A percentile compares a stretch with the other conserved stretches of the same genome.
phyloP scores from a whole-genome alignment of 2,113 vertebrate species.

The Dermatemys mawii region DNA sequence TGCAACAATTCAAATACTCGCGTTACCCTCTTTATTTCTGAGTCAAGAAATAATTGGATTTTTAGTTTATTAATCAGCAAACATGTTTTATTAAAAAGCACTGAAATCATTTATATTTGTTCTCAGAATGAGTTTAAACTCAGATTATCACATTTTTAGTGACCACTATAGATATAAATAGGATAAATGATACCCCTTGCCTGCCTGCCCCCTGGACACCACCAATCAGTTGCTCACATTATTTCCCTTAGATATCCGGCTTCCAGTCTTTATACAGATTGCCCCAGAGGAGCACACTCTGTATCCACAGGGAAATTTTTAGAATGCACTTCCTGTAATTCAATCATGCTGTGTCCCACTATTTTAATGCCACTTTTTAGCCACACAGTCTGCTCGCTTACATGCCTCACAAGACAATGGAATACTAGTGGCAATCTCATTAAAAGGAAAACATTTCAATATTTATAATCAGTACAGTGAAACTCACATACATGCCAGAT shows the following conservation, averaged over 20 bases:
- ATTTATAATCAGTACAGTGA: not conserved
- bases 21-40: not conserved
- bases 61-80: not conserved
- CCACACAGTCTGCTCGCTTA: not conserved
- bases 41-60: slow-evolving; percentile 6
- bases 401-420: not conserved
- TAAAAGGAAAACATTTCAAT: not conserved
- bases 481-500: not conserved
- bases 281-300: not conserved
- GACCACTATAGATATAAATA: not conserved
- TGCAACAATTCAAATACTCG: not conserved
- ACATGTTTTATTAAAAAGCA: not conserved
- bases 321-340: not conserved
- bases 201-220: not conserved
- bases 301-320: fast-evolving
- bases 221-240: not conserved
- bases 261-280: not conserved
- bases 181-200: not conserved
- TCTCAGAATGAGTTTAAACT: not conserved
- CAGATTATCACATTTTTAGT: not conserved
- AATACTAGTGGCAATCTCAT: not conserved
- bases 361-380: fast-evolving
- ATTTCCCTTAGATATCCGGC: not conserved
- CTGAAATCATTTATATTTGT: not conserved
- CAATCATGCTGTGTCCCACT: fast-evolving